A percentile compares a stretch with the other conserved stretches of the same genome.
phyloP scores from a whole-genome alignment of 2,888 invertebrate species.

The Buathra laborator region DNA sequence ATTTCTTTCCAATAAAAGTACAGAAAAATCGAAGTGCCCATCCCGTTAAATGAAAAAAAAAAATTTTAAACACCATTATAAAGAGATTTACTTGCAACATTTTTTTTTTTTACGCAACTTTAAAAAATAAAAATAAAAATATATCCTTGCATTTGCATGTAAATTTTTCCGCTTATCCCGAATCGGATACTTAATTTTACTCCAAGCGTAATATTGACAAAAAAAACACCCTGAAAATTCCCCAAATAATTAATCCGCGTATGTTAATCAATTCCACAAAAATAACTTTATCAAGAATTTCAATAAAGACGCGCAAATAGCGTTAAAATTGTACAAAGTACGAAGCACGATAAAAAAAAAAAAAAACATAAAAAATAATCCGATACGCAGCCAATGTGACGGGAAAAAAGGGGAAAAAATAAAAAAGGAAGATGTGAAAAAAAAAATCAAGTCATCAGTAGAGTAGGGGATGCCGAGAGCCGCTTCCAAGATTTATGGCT shows the following conservation, averaged over 20 bases:
- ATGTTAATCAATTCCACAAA: neutral
- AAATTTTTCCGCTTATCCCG: no score
- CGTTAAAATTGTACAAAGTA: neutral
- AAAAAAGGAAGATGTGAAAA: slow-evolving; percentile 9
- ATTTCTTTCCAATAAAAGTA: no score
- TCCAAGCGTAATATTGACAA: no score
- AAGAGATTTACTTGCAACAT: no score
- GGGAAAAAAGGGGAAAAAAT: neutral
- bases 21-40: no score
- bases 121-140: no score
- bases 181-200: no score
- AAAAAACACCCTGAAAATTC: no score
- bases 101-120: no score
- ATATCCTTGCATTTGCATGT: no score
- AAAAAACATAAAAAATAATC: slow-evolving; percentile 23
- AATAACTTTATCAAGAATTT: neutral
- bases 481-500: slow-evolving; percentile 76
- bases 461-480: slow-evolving; percentile 12
- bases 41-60: no score
- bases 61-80: no score
- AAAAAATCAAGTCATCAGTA: slow-evolving; percentile 40
- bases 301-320: neutral
- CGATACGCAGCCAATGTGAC: neutral
- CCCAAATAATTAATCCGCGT: neutral
- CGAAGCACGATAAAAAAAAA: neutral